A percentile compares a stretch with the other conserved stretches of the same genome.
Evolutionary conservation across 2,113 vertebrate genomes (phyloP).

Genomic region (Bos indicus): DNA sequence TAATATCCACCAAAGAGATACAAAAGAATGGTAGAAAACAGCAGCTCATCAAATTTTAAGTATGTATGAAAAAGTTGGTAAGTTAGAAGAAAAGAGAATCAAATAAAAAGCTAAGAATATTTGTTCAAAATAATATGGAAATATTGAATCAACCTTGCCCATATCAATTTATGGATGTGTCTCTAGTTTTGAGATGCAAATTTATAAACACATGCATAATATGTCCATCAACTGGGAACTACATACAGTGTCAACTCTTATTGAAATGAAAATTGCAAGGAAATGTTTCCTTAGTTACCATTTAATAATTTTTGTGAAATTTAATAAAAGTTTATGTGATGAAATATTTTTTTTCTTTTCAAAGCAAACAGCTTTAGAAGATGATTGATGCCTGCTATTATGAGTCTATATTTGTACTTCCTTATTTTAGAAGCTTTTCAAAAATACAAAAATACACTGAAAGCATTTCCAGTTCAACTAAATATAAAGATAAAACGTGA

Average conservation of each 20-base stretch:
- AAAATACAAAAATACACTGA: conserved; percentile 48
- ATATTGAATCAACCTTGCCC: not conserved
- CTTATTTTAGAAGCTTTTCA: conserved; percentile 56
- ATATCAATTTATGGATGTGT: not conserved
- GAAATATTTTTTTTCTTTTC: not conserved
- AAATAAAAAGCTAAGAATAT: conserved; percentile 41
- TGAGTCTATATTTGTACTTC: conserved; percentile 37
- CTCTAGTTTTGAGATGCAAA: not conserved
- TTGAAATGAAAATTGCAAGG: conserved; percentile 33
- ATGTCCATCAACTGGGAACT: not conserved
- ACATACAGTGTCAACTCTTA: not conserved
- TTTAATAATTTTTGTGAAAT: conserved; percentile 44
- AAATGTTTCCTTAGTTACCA: conserved; percentile 16
- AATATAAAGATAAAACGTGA: conserved; percentile 45
- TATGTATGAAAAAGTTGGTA: not conserved
- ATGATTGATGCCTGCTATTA: conserved; percentile 56
- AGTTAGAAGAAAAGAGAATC: not conserved
- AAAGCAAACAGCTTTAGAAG: conserved; percentile 54
- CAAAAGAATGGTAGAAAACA: not conserved
- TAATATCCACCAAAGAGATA: not conserved
- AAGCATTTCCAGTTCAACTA: conserved; percentile 29
- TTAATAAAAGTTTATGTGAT: conserved; percentile 41
- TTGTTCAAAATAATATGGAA: conserved; percentile 12
- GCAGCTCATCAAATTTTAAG: conserved; percentile 4
- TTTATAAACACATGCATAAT: not conserved